Evolutionary conservation across 2,113 vertebrate genomes (phyloP).

Genomic region (Poecile atricapillus): DNA sequence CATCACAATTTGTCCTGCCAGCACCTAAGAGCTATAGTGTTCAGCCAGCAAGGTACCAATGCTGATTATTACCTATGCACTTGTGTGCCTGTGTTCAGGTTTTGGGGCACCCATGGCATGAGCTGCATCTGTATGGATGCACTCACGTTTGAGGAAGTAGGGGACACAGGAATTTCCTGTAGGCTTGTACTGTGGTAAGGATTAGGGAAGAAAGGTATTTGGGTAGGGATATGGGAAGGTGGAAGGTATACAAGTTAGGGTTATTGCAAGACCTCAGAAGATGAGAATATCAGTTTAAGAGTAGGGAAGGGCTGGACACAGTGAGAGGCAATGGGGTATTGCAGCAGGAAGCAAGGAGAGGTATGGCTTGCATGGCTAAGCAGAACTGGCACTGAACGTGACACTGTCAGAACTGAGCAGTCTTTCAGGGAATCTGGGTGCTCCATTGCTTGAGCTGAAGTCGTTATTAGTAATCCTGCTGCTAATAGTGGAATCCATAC

Average conservation of each 20-base stretch:
- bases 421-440: background rate
- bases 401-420: background rate
- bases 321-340: background rate
- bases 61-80: background rate
- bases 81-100: background rate
- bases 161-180: background rate
- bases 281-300: background rate
- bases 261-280: background rate
- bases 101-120: background rate
- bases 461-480: background rate
- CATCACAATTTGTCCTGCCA: background rate
- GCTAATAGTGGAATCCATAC: background rate
- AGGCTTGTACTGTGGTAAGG: background rate
- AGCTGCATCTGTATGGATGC: background rate
- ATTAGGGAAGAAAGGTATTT: background rate
- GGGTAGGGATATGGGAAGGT: background rate
- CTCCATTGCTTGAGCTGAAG: background rate
- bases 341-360: background rate
- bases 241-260: rapidly evolving
- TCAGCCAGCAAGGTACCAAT: background rate
- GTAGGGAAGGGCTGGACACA: background rate
- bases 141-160: background rate
- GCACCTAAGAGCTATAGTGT: background rate
- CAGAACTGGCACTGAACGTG: background rate
- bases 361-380: background rate